These are phyloP conservation scores for Phataginus tricuspis DNA, from an alignment of 2,797 vertebrate species.

Conservation along the genomic window DNA sequence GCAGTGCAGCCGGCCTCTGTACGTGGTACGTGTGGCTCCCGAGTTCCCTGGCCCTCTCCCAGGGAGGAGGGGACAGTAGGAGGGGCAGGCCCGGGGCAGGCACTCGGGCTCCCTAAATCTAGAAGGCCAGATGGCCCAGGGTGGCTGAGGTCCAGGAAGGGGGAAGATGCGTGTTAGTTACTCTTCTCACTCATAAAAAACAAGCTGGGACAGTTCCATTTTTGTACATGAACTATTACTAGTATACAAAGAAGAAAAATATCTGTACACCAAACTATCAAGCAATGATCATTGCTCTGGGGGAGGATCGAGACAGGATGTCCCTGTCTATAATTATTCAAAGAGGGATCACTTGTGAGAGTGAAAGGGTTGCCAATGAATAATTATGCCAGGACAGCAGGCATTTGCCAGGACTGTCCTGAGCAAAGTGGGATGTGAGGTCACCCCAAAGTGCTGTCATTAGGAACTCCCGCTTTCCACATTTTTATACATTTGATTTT, in stretches of 20 bases:
- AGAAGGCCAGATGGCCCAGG: conserved; percentile 37
- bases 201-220: not conserved
- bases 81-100: not conserved
- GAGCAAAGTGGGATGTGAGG: not conserved
- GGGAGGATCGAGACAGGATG: not conserved
- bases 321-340: not conserved
- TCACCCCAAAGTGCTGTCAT: not conserved
- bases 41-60: not conserved
- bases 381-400: not conserved
- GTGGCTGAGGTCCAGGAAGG: not conserved
- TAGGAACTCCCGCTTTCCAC: not conserved
- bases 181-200: not conserved
- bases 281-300: not conserved
- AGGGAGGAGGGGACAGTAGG: not conserved
- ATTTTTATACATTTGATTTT: not conserved
- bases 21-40: conserved; percentile 84
- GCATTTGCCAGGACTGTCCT: not conserved
- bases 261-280: not conserved
- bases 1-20: conserved; percentile 89
- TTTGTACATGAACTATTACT: conserved; percentile 19
- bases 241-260: not conserved
- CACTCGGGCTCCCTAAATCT: not conserved
- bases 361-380: not conserved
- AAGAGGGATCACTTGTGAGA: not conserved
- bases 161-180: not conserved